Evolutionary conservation across 2,888 invertebrate genomes (phyloP).

Genomic region (Lochmaea capreae): DNA sequence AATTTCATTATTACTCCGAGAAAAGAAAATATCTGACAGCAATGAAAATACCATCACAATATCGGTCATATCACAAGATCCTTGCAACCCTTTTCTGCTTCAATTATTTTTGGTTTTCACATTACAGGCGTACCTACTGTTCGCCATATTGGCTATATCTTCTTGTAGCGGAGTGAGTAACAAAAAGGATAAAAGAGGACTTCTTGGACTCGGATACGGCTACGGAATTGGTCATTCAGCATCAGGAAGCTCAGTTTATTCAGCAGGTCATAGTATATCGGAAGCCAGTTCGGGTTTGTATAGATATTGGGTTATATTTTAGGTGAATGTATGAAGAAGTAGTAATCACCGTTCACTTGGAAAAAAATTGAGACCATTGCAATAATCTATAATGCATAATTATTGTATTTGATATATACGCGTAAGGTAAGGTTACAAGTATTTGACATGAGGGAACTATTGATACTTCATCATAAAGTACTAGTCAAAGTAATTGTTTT

Average conservation of each 20-base stretch:
- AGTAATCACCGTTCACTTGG: no score
- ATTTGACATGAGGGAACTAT: no score
- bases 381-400: no score
- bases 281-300: constrained; percentile 35
- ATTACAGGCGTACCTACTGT: constrained; percentile 8
- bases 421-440: no score
- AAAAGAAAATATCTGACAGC: no score
- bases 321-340: not conserved
- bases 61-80: no score
- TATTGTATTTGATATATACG: no score
- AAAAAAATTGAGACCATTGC: no score
- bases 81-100: not conserved
- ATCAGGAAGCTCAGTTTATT: constrained; percentile 42
- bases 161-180: constrained; percentile 50
- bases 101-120: not conserved
- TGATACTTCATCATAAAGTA: no score
- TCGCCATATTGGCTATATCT: constrained; percentile 17
- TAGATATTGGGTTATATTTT: not conserved
- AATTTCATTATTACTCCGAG: no score
- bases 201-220: constrained; percentile 56
- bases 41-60: no score
- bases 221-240: constrained; percentile 49
- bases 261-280: constrained; percentile 44
- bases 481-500: no score
- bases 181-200: constrained; percentile 60